Evolutionary conservation across 2,888 invertebrate genomes (phyloP), one percentile per base, ranked within the genome.

Genomic region (Amaurobius ferox): DNA sequence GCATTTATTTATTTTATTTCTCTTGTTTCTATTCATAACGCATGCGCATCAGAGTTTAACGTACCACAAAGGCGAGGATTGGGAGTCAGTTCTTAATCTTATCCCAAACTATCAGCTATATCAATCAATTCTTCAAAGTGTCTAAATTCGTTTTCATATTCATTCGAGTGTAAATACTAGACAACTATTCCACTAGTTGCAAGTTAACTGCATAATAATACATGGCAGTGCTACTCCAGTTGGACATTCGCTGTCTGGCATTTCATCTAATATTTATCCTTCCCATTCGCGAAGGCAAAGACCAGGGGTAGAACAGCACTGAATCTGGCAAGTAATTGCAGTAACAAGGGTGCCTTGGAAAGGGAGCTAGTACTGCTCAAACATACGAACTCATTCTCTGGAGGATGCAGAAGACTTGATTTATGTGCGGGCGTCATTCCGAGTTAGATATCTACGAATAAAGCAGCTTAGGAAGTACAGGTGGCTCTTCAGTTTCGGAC

Each of bases 381-480:
- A 55, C 55, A 55, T 55, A n/a, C 5, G 55, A 23, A 16, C 23
- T 1, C 76, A 70, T 76, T 81, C 81, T 81, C 81, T 48, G 29
- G 81, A 81, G 81, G 70, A 70, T 62, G 62, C 81, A 76, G 62
- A 71, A 48, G 35, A 7, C 3, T 35, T 85, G 83, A 85, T 85
- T 85, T 77, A 85, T 85, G 66, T 48, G 6, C 72, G 16, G 35
- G 30, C 71, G 83, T 85, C 83, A 77, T 62, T 85, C 77, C 71
- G 77, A 85, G 83, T 85, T 77, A 85, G 83, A 85, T 85, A 48
- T 77, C 71, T 28, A 71, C 61, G 78, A 85, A 85, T 79, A 79
- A 78, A 78, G 85, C 85, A 73, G 83, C 72, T 77, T 67, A 48
- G 72, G 72, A 70, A 73, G 71, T 78, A 73, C 81, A 81, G 81